A percentile compares a stretch with the other conserved stretches of the same genome.
Evolutionary conservation across 2,113 vertebrate genomes (phyloP).

Genomic region (Marmota monax): DNA sequence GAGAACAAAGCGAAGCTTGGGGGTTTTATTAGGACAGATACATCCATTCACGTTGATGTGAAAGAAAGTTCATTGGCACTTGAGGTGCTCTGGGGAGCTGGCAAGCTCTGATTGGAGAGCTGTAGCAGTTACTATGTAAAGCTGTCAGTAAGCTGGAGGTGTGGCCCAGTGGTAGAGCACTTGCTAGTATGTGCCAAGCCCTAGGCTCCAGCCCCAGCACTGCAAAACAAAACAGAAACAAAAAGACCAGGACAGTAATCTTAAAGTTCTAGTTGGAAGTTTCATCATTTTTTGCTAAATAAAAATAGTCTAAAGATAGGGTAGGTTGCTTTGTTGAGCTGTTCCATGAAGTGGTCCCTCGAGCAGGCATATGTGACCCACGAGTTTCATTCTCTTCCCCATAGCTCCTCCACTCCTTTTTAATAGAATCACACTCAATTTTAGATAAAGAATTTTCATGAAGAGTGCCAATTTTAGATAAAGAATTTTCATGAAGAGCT

Average conservation of each 20-base stretch:
- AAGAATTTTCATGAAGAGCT: neutral
- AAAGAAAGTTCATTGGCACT: neutral
- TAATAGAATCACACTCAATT: neutral
- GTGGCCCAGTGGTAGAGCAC: neutral
- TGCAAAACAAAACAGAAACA: neutral
- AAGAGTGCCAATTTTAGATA: neutral
- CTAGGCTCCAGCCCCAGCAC: neutral
- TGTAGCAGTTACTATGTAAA: neutral
- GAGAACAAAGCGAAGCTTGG: neutral
- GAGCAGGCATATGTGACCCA: neutral
- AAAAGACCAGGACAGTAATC: neutral
- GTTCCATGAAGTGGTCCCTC: neutral
- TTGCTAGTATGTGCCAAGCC: neutral
- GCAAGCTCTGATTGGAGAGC: neutral
- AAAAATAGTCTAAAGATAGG: neutral
- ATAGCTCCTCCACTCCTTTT: neutral
- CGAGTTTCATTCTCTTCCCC: no score
- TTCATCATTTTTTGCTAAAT: neutral
- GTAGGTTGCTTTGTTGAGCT: neutral
- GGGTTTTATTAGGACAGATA: neutral
- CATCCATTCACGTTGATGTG: neutral
- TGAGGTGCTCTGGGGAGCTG: neutral
- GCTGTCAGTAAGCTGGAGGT: neutral
- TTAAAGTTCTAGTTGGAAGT: neutral
- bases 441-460: neutral